phyloP scores from a whole-genome alignment of 2,113 vertebrate species.

The Rafetus swinhoei region DNA sequence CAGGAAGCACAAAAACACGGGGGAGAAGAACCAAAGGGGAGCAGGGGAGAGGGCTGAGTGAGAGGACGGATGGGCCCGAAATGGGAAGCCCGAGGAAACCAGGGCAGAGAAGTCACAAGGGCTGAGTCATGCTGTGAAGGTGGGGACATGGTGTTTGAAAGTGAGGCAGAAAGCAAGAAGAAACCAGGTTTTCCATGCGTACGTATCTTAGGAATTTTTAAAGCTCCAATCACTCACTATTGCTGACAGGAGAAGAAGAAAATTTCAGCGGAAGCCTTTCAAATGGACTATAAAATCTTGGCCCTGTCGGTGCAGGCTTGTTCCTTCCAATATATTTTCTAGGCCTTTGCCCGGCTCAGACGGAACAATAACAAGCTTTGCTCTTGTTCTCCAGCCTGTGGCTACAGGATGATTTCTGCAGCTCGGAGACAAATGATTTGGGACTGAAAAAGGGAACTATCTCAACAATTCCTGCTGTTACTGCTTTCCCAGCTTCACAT shows the following conservation, averaged over 20 bases:
- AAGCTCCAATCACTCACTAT: not conserved
- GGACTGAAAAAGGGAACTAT: constrained; percentile 1
- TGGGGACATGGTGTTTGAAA: not conserved
- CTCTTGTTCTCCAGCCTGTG: not conserved
- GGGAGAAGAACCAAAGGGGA: not conserved
- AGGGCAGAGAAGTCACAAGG: not conserved
- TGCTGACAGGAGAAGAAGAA: not conserved
- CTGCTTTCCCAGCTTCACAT: not conserved
- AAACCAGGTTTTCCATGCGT: not conserved
- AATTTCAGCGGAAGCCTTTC: not conserved
- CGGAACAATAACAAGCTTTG: not conserved
- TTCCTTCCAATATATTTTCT: not conserved
- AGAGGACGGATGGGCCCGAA: not conserved
- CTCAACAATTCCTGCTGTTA: constrained; percentile 20
- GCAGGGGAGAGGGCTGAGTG: not conserved
- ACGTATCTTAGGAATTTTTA: not conserved
- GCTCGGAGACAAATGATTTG: not conserved
- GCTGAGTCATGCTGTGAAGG: not conserved
- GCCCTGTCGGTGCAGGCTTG: not conserved
- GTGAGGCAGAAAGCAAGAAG: not conserved
- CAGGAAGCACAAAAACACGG: not conserved
- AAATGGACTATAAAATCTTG: not conserved
- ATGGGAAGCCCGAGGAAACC: not conserved
- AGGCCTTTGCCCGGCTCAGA: not conserved
- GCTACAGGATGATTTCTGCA: constrained; percentile 24